These are phyloP conservation scores for Dolichopus griseipennis DNA, from an alignment of 2,888 invertebrate genomes.

Conservation along the genomic window DNA sequence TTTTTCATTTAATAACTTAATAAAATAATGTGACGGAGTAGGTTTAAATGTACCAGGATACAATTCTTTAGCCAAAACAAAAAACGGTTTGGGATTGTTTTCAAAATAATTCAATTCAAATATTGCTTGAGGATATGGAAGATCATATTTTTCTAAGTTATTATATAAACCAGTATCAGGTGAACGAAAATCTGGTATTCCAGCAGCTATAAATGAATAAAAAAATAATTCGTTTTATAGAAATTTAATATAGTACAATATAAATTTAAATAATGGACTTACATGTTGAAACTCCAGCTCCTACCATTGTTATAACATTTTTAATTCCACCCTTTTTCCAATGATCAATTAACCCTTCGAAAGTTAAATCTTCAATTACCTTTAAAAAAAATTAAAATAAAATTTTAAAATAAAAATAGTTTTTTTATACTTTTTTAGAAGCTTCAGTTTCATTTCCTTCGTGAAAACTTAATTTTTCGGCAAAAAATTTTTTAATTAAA, in stretches of 20 bases:
- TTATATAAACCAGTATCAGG: conserved; percentile 87
- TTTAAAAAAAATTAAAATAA: conserved; percentile 27
- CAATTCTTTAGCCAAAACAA: conserved; percentile 78
- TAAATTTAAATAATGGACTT: conserved; percentile 44
- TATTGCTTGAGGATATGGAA: conserved; percentile 85
- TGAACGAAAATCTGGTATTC: conserved; percentile 93
- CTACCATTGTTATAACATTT: conserved; percentile 87
- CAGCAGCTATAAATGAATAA: conserved; percentile 42
- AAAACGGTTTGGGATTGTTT: conserved; percentile 87
- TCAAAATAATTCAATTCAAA: conserved; percentile 84
- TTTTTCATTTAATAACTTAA: conserved; percentile 75
- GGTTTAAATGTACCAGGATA: conserved; percentile 83
- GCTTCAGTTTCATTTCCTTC: conserved; percentile 22
- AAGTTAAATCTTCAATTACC: conserved; percentile 59
- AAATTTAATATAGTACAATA: conserved; percentile 14
- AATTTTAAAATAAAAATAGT: too few species aligned
- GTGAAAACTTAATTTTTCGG: conserved; percentile 53
- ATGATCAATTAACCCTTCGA: conserved; percentile 71
- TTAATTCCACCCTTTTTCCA: conserved; percentile 68
- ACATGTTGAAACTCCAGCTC: conserved; percentile 96
- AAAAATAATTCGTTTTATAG: conserved; percentile 3
- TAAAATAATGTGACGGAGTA: conserved; percentile 84
- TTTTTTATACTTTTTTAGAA: conserved; percentile 23
- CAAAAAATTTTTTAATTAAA: conserved; percentile 55
- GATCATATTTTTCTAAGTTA: conserved; percentile 81